Base-by-base conservation (phyloP, 2,888 invertebrate species). In the Drosophila rubida region DNA sequence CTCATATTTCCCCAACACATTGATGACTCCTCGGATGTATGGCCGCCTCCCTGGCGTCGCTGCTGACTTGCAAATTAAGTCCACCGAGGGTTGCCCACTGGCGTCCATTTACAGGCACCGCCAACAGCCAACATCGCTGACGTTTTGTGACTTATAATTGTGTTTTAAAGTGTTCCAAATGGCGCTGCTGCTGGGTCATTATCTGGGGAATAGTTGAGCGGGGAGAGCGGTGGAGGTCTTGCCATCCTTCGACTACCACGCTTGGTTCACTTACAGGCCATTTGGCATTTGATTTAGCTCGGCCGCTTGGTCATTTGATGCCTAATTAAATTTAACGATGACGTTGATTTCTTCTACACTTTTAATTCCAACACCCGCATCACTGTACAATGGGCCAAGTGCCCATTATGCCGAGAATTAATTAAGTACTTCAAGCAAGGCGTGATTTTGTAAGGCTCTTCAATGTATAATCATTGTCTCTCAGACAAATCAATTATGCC, bases 281-380 rank as follows among this genome's bases (percentile, higher is more conserved):
- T 87, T 90, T 88, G 78, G 72, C 75, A 75, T 81, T 87, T 89
- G 89, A 89, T 87, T 87, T 86, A 88, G 79, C 75, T 69, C 55
- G 67, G 62, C 71, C 68, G 54, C 78, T 80, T 75, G 84, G 89
- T 85, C 81, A 89, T 89, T 89, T 89, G 90, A 89, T 87, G 89
- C 90, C 87, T 90, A 90, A 89, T 90, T 89, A 89, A 89, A 88
- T 89, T 83, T 90, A 90, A 89, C 87, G 89, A 89, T 81, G 78
- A 80, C 77, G 82, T 71, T 80, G 73, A 86, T 74, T 81, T 69
- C 77, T 70, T 37, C 59, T 23, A 23, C 44, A 4, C 23, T 42
- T 30, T 16, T 22, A 41, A 46, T 27, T 61, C 27, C 19, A 41
- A 27, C 13, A 23, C 9, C 30, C 16, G 25, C 51, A 39, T 35